phyloP scores from a whole-genome alignment of 2,888 invertebrate species.

The Halocaridina rubra region DNA sequence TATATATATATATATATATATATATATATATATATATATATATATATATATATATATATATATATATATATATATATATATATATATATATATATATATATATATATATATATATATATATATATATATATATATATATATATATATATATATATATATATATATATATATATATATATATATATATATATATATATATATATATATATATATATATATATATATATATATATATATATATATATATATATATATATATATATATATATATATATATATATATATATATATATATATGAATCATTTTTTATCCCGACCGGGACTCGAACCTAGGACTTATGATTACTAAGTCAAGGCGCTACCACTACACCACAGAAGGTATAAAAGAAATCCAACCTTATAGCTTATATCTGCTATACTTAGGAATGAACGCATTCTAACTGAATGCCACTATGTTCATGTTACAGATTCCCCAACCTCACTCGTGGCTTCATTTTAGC shows the following conservation, averaged over 20 bases:
- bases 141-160: background rate
- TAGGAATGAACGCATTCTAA: too few relatives aligned
- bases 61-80: background rate
- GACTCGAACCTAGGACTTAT: too few relatives aligned
- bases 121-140: background rate
- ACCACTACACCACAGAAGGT: too few relatives aligned
- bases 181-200: background rate
- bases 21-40: background rate
- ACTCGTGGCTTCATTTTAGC: too few relatives aligned
- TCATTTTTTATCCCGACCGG: too few relatives aligned
- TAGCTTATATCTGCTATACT: too few relatives aligned
- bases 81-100: background rate
- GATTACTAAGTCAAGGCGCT: too few relatives aligned
- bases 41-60: background rate
- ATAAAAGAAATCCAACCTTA: too few relatives aligned
- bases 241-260: background rate
- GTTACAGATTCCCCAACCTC: too few relatives aligned
- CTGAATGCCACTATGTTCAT: too few relatives aligned
- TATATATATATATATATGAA: background rate
- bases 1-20: background rate
- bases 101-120: background rate
- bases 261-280: background rate
- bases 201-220: background rate
- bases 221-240: background rate
- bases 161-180: background rate